Base-by-base conservation (phyloP, 2,888 invertebrate species). In the Agriotes lineatus region DNA sequence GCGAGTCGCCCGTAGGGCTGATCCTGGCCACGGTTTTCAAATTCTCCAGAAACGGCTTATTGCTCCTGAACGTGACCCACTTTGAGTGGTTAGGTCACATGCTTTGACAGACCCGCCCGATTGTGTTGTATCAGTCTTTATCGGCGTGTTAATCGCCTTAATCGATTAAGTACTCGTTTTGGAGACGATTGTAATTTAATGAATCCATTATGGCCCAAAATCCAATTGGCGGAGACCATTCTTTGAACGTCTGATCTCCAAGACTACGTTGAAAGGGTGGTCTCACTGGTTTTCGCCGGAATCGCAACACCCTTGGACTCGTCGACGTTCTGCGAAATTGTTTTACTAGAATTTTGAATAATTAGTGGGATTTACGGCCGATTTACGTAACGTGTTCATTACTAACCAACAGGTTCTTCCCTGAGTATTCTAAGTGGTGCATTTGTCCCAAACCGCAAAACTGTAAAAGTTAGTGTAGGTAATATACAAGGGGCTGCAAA, bases 81-180 rank as follows among this genome's bases (percentile, higher is more conserved):
- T 83, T n/a, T 83, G 74, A 77, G 57, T 71, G 76, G 76, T 76
- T 74, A 76, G 76, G 81, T 84, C 84, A 84, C 84, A 84, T 84
- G 84, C 81, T 80, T 78, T 75, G 72, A 64, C 64, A 79, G 83
- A 83, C 83, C 83, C 83, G 81, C 83, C 83, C 83, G 80, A 75
- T 64, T 64, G 42, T 44, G 30, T 58, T 45, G 39, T 58, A 60
- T 48, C 50, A 65, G 54, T 45, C 20, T 62, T 52, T 62, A 52
- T 62, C 62, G 39, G 22, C 14, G 33, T 39, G 12, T 50, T 50
- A 37, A 37, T 48, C 45, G 20, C 12, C 30, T 30, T 35, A 30
- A 33, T 54, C 52, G 52, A 54, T 54, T 35, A 33, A 54, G 18
- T 30, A 19, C 16, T 10, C 33, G 9, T 35, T 35, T 14, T 20